These are phyloP conservation scores for Drepana falcataria DNA, from an alignment of 2,888 invertebrate genomes.

Conservation along the genomic window DNA sequence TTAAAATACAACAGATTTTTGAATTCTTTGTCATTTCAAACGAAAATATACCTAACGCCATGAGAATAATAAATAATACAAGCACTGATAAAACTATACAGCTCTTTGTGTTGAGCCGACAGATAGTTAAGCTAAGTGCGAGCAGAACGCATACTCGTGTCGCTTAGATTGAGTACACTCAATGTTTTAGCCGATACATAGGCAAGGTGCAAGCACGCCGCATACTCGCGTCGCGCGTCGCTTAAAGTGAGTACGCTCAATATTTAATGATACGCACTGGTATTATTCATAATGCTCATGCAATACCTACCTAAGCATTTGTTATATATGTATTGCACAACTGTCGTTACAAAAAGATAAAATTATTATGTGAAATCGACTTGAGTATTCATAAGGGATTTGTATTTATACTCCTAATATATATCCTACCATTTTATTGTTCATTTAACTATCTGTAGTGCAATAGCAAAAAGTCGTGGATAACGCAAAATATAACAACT, in stretches of 20 bases:
- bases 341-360: slow-evolving; percentile 59
- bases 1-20: slow-evolving; percentile 75
- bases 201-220: too few relatives aligned
- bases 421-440: slow-evolving; percentile 48
- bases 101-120: too few relatives aligned
- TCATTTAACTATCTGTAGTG: slow-evolving; percentile 57
- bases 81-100: background rate
- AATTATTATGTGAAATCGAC: slow-evolving; percentile 57
- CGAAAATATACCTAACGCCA: slow-evolving; percentile 65
- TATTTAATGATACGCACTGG: background rate
- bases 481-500: slow-evolving; percentile 28
- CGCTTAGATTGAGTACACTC: too few relatives aligned
- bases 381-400: slow-evolving; percentile 77
- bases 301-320: slow-evolving; percentile 68
- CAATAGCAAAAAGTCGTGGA: slow-evolving; percentile 61
- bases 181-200: too few relatives aligned
- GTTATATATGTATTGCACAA: slow-evolving; percentile 74
- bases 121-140: background rate
- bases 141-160: background rate
- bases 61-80: background rate
- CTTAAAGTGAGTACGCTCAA: too few relatives aligned
- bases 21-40: slow-evolving; percentile 73
- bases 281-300: background rate
- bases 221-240: too few relatives aligned
- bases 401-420: slow-evolving; percentile 66